Evolutionary conservation across 2,888 invertebrate species (phyloP), one percentile per base, ranked within the genome.

Genomic region (Phragmatobia fuliginosa): DNA sequence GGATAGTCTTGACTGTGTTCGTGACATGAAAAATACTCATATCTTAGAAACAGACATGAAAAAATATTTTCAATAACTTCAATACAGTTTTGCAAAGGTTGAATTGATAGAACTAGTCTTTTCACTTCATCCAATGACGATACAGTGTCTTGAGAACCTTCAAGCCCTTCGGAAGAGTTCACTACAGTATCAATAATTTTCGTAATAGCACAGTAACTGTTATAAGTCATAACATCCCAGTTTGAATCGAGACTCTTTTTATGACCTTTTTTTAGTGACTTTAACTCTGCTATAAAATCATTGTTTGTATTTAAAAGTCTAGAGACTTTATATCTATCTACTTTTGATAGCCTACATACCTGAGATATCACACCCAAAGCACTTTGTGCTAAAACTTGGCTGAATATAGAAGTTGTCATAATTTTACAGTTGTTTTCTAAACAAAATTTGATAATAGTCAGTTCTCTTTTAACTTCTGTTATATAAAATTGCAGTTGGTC

Each of bases 41-140:
- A 95, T 77, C 96, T 95, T 63, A 97, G 83, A 88, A 97, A 97
- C 56, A 97, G 93, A 79, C 97, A 95, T 0, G 96, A 95, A 87
- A 97, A 97, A 76, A 97, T 95, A 87, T 97, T 96, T 88, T 97
- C 97, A 68, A 97, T 94, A 0, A 97, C 94, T 91, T 97, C 97
- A 65, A 96, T 87, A 81, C 96, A 95, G 77, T 91, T 91, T 72
- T 90, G 88, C 56, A 93, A 74, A 31, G 96, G 95, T 74, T 93
- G 91, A 64, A 96, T 91, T 45, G 92, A 91, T 63, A 95, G 84
- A n/a, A 96, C 86, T 62, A 95, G 89, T 7, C 93, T 88, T 86
- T 94, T 95, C 16, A 95, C 88, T 75, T 95, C 94, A 66, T 95
- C 95, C 72, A 96, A 85, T 1, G 92, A 90, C n/a, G 89, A 85